Conservation (phyloP, 2,888 invertebrate genomes). For the Andrena hattorfiana region DNA sequence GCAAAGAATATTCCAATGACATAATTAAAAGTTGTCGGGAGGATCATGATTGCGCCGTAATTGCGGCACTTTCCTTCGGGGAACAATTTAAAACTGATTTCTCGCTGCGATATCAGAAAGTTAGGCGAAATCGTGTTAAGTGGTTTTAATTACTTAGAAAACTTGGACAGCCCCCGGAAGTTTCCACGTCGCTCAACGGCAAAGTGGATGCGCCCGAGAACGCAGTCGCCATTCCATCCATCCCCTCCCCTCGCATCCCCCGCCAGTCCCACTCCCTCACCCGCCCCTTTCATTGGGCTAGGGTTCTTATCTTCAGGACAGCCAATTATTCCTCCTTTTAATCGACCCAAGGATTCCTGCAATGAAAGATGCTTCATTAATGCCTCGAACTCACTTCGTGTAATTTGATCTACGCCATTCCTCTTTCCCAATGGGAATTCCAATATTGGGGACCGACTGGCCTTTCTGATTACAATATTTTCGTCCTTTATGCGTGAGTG, state of each 20-base stretch:
- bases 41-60: conserved; percentile 34
- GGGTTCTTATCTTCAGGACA: conserved; percentile 47
- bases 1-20: conserved; percentile 45
- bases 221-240: conserved; percentile 49
- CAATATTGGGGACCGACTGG: background rate
- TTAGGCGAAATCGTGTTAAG: conserved; percentile 76
- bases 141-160: conserved; percentile 78
- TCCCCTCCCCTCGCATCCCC: background rate
- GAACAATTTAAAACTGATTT: conserved; percentile 69
- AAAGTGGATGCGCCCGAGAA: conserved; percentile 44
- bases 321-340: conserved; percentile 60
- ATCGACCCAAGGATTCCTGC: conserved; percentile 61
- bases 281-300: background rate
- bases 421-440: background rate
- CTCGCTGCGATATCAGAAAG: conserved; percentile 70
- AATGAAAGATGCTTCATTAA: conserved; percentile 69
- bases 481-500: no score
- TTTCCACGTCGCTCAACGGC: conserved; percentile 71
- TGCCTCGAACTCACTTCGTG: background rate
- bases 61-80: conserved; percentile 9
- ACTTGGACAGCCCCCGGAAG: conserved; percentile 72
- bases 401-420: background rate
- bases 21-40: conserved; percentile 50
- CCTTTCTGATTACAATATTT: no score
- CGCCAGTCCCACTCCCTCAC: no score